Evolutionary conservation across 2,113 vertebrate genomes (phyloP).

Genomic region (Penelope pileata): DNA sequence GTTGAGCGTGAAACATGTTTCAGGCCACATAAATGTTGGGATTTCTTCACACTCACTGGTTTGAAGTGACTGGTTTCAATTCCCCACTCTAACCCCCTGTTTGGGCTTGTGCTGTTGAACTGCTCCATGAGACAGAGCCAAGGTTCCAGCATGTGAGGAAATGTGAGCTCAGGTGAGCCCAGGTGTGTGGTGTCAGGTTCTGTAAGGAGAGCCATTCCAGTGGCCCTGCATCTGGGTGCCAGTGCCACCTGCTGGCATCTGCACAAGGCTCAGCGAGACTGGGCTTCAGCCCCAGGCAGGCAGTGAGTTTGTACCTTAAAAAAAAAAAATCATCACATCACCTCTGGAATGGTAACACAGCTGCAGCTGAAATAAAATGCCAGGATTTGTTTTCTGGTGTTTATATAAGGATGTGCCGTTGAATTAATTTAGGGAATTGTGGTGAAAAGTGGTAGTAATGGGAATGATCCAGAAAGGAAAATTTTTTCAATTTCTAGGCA

Average conservation of each 20-base stretch:
- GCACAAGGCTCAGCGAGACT: neutral
- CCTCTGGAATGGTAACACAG: neutral
- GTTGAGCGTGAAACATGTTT: neutral
- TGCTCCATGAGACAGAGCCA: neutral
- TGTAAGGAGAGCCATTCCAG: neutral
- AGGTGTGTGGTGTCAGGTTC: neutral
- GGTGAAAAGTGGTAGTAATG: neutral
- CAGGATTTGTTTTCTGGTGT: neutral
- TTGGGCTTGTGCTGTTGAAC: neutral
- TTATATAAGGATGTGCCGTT: neutral
- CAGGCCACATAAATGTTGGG: neutral
- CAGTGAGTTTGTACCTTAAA: too few species aligned
- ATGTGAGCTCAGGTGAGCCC: neutral
- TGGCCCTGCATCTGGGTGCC: neutral
- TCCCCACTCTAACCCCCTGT: neutral
- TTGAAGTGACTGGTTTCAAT: neutral
- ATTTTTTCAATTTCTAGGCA: neutral
- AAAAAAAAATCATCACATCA: too few species aligned
- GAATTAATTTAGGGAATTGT: neutral
- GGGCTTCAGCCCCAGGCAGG: neutral
- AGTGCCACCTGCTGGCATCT: conserved; percentile 21
- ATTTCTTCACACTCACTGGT: neutral
- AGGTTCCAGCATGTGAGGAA: neutral
- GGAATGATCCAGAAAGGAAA: neutral
- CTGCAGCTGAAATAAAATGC: neutral